Evolutionary conservation across 2,113 vertebrate species (phyloP), one percentile per base, ranked within the genome.

Genomic region (Anas platyrhynchos): DNA sequence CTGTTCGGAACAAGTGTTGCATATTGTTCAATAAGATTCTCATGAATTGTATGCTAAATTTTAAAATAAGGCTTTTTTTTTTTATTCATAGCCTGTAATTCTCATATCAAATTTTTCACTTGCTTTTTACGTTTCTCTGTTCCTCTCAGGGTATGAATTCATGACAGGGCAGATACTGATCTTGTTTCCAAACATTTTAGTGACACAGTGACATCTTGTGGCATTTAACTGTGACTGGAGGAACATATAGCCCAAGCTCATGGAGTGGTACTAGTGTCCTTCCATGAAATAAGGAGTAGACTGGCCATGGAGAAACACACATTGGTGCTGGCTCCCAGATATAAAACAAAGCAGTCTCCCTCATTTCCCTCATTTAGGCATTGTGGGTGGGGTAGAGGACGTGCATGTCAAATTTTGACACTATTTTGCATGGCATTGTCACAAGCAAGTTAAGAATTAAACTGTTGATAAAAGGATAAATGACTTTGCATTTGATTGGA

Each of bases 131-230:
- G 11, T 65, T 71, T 65, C n/a, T 82, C 22, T 89, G 23, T 79
- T 71, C 34, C 91, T 91, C 66, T 48, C 41, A 58, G 77, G 54
- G 43, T 72, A 0, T 13, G 16, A 31, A 2, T 83, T 86, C 59
- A 22, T 91, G 80, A 44, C 73, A 38, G 29, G 52, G 34, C 54
- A 82, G 86, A 84, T 55, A 34, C 26, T 54, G 17, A 8, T 48
- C 54, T 23, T 18, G 43, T 72, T 88, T 56, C 46, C 43, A 54
- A 25, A 16, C 31, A 73, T 87, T 76, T 61, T 84, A 68, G 83
- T 44, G 93, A 50, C 78, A 95, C 91, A 97, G 95, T 97, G 96
- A 97, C 96, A 97, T 82, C 95, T 96, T 86, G 96, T 97, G 96
- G 96, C 83, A 44, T 31, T 26, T 63, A 44, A 54, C 69, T 75